Conservation (phyloP, 2,888 invertebrate species). For the Hyalella azteca region DNA sequence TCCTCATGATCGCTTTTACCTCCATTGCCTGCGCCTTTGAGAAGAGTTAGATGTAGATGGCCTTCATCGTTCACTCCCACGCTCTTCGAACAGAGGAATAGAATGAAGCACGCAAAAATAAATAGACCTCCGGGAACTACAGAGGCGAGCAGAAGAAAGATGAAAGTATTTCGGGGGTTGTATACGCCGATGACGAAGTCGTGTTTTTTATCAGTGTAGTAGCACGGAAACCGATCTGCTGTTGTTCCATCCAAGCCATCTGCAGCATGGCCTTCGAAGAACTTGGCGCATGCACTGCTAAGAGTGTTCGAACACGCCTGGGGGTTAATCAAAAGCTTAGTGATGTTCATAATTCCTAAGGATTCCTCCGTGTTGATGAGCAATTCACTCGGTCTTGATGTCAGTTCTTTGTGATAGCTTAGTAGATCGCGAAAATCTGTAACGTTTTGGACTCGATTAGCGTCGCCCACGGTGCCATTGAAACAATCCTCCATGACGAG, state of each 20-base stretch:
- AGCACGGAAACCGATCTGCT: conserved; percentile 58
- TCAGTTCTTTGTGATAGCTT: conserved; percentile 38
- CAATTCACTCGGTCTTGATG: conserved; percentile 41
- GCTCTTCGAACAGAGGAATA: conserved; percentile 59
- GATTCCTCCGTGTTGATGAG: conserved; percentile 61
- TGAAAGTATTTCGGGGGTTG: conserved; percentile 51
- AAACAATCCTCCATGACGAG: conserved; percentile 80
- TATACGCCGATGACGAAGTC: conserved; percentile 58
- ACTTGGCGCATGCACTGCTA: conserved; percentile 57
- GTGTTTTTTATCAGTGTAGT: conserved; percentile 48
- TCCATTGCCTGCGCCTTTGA: conserved; percentile 54
- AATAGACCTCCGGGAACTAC: conserved; percentile 59
- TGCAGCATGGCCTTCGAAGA: conserved; percentile 51
- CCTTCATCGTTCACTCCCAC: conserved; percentile 59
- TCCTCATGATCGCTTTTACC: conserved; percentile 46
- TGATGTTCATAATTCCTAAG: conserved; percentile 65
- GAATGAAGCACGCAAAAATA: conserved; percentile 57
- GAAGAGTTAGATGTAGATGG: conserved; percentile 53
- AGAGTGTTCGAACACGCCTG: conserved; percentile 59
- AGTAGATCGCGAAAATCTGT: conserved; percentile 53
- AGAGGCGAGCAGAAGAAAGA: conserved; percentile 52
- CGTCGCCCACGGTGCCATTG: conserved; percentile 69
- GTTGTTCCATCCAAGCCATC: conserved; percentile 58
- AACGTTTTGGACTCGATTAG: conserved; percentile 70
- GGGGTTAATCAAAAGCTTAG: conserved; percentile 74